phyloP scores from a whole-genome alignment of 1,140 invertebrate genomes.

The Diorhabda carinulata region DNA sequence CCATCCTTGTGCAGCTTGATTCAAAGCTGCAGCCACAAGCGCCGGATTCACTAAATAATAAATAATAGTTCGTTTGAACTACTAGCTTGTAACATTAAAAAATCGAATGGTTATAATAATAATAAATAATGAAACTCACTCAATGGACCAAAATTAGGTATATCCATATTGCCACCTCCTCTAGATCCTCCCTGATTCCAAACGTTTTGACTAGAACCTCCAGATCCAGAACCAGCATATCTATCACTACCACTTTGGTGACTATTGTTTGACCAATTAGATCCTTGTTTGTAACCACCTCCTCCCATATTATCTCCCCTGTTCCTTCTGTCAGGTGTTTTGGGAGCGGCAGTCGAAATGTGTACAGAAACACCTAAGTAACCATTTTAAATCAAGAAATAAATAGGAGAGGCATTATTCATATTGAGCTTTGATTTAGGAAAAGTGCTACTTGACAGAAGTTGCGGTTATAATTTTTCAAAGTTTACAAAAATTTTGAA shows the following conservation, averaged over 20 bases:
- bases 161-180: slow-evolving; percentile 73
- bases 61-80: no score
- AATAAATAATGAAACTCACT: background rate
- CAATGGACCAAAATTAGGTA: slow-evolving; percentile 70
- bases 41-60: slow-evolving; percentile 71
- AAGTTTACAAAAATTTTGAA: background rate
- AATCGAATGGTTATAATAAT: no score
- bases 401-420: background rate
- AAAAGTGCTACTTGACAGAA: no score
- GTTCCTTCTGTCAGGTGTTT: slow-evolving; percentile 57
- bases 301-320: slow-evolving; percentile 35
- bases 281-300: slow-evolving; percentile 41
- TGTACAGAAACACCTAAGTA: slow-evolving; percentile 77
- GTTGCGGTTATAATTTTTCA: background rate
- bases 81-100: no score
- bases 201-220: slow-evolving; percentile 54
- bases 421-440: no score
- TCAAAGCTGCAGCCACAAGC: slow-evolving; percentile 76
- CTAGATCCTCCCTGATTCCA: slow-evolving; percentile 53
- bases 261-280: slow-evolving; percentile 34
- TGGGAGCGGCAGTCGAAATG: slow-evolving; percentile 92
- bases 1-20: slow-evolving; percentile 67
- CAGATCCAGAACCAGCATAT: slow-evolving; percentile 47
- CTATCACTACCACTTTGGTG: slow-evolving; percentile 30
- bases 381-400: background rate